A percentile compares a stretch with the other conserved stretches of the same genome.
These are phyloP conservation scores for Babylonia areolata DNA, from an alignment of 1,140 invertebrate species.

Conservation along the genomic window DNA sequence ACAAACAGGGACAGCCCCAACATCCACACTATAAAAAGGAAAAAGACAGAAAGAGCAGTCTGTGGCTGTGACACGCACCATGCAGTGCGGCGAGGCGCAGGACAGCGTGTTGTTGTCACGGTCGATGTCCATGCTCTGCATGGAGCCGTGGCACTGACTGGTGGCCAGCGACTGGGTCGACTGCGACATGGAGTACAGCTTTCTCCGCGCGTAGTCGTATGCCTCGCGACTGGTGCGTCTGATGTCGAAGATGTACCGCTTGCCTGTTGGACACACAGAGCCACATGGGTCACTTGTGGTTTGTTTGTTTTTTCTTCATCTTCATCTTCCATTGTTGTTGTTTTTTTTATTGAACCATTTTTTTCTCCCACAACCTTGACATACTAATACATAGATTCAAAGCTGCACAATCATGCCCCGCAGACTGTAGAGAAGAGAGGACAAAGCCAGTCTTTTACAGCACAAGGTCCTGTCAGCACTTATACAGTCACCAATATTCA, in stretches of 20 bases:
- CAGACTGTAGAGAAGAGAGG: no score
- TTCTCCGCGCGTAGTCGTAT: slow-evolving; percentile 88
- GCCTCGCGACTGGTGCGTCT: slow-evolving; percentile 90
- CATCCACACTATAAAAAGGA: slow-evolving; percentile 15
- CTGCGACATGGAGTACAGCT: slow-evolving; percentile 77
- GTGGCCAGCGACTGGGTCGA: slow-evolving; percentile 29
- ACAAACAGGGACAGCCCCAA: neutral
- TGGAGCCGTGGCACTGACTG: slow-evolving; percentile 18
- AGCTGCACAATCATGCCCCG: no score
- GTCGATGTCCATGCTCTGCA: slow-evolving; percentile 34
- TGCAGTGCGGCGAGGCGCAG: slow-evolving; percentile 38
- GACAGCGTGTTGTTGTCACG: neutral
- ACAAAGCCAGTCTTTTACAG: no score
- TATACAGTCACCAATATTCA: no score
- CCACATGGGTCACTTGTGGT: neutral
- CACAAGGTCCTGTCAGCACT: no score
- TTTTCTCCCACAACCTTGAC: no score
- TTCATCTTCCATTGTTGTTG: no score
- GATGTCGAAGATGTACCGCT: slow-evolving; percentile 93
- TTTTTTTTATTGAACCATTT: no score
- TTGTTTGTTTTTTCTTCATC: no score
- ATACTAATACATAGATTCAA: no score
- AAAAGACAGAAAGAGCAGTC: neutral
- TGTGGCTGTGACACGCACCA: slow-evolving; percentile 41
- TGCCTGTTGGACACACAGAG: slow-evolving; percentile 75